Conservation (phyloP, 2,113 vertebrate genomes). For the Meles meles region DNA sequence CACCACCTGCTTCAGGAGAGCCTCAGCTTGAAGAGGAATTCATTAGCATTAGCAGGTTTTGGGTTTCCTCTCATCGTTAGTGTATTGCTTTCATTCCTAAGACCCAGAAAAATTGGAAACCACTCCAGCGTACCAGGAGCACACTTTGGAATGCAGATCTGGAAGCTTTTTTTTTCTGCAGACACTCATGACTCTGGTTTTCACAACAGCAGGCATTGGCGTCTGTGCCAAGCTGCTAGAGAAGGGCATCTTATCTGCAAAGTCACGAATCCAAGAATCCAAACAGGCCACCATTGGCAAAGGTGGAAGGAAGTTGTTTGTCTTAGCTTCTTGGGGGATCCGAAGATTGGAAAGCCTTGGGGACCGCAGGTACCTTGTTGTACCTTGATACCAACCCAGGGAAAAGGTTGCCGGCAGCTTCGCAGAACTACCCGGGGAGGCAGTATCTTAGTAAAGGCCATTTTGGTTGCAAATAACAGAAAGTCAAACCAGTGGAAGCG, state of each 20-base stretch:
- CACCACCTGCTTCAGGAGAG: background rate
- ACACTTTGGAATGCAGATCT: background rate
- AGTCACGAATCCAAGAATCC: conserved; percentile 62
- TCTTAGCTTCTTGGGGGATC: accelerated
- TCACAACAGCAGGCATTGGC: conserved; percentile 31
- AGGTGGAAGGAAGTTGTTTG: background rate
- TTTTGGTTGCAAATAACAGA: background rate
- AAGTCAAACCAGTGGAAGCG: background rate
- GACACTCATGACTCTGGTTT: conserved; percentile 42
- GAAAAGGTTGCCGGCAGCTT: background rate
- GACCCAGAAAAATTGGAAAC: background rate
- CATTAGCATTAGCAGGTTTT: background rate
- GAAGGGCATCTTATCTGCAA: conserved; percentile 50
- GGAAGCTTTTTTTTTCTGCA: conserved; percentile 39
- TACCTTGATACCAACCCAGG: background rate
- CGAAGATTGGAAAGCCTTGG: accelerated
- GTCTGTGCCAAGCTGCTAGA: conserved; percentile 20
- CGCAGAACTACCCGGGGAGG: background rate
- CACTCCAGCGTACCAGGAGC: background rate
- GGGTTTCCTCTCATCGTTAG: background rate
- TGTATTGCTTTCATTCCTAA: background rate
- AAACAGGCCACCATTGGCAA: background rate
- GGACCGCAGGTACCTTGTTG: background rate
- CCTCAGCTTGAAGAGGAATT: accelerated
- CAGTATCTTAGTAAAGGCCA: background rate